Percentiles rank a stretch among this genome's conserved stretches.
phyloP scores from a whole-genome alignment of 2,113 vertebrate species.

The Phyllopteryx taeniolatus region DNA sequence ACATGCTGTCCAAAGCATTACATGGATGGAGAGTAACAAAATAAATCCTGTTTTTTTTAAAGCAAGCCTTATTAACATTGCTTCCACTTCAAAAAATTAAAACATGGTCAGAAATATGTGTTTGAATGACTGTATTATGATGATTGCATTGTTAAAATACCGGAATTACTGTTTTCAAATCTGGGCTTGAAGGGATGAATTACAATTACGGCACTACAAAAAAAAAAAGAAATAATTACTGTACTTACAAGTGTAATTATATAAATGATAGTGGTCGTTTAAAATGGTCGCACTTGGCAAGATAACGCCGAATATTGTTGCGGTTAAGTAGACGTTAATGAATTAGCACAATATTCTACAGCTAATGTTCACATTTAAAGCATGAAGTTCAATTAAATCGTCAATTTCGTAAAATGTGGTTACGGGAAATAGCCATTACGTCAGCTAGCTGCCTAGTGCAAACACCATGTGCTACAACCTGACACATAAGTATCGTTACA shows the following conservation, averaged over 20 bases:
- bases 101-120: too few species aligned
- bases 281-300: neutral
- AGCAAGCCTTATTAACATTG: too few species aligned
- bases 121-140: too few species aligned
- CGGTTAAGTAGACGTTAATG: neutral
- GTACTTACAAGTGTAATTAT: neutral
- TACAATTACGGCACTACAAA: too few species aligned
- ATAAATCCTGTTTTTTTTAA: too few species aligned
- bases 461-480: slow-evolving; percentile 37
- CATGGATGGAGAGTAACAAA: too few species aligned
- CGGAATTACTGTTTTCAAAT: too few species aligned
- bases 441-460: slow-evolving; percentile 24
- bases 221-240: neutral
- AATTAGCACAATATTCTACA: neutral
- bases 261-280: neutral
- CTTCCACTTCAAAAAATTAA: too few species aligned
- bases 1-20: too few species aligned
- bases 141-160: too few species aligned
- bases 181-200: neutral
- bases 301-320: neutral
- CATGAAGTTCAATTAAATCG: neutral
- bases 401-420: too few species aligned
- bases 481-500: neutral
- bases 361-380: neutral
- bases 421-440: neutral